phyloP scores from a whole-genome alignment of 2,888 invertebrate genomes.

The Drosophila mettleri region DNA sequence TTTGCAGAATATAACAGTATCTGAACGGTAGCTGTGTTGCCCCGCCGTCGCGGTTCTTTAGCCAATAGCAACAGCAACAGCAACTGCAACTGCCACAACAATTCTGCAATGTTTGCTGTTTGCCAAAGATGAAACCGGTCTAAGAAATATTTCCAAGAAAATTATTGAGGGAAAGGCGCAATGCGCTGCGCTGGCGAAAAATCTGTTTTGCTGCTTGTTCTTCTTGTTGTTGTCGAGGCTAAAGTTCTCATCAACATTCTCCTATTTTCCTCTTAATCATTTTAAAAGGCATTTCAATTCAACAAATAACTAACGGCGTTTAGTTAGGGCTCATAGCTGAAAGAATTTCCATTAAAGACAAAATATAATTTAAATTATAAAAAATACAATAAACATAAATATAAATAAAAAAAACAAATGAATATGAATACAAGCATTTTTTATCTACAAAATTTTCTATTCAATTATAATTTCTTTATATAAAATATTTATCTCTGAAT shows the following conservation, averaged over 20 bases:
- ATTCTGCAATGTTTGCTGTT: conserved; percentile 45
- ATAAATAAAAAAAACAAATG: too few relatives aligned
- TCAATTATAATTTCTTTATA: neutral
- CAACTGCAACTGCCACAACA: conserved; percentile 28
- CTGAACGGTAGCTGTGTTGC: conserved; percentile 62
- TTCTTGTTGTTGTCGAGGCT: conserved; percentile 15
- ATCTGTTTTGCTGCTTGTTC: conserved; percentile 43
- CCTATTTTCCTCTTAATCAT: conserved; percentile 47
- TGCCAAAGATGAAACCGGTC: conserved; percentile 75
- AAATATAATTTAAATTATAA: neutral
- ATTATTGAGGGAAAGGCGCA: conserved; percentile 83
- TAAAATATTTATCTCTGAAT: neutral
- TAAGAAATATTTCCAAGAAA: conserved; percentile 81
- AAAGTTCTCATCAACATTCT: conserved; percentile 59
- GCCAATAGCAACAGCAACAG: conserved; percentile 37
- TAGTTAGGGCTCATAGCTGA: neutral
- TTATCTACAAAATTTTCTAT: neutral
- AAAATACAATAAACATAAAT: too few relatives aligned
- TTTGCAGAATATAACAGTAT: conserved; percentile 76
- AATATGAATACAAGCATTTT: neutral
- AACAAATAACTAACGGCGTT: conserved; percentile 26
- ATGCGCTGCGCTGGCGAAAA: conserved; percentile 40
- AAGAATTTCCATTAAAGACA: neutral
- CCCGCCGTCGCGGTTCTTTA: conserved; percentile 63
- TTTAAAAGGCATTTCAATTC: conserved; percentile 35